Percentiles rank a stretch among this genome's conserved stretches.
Evolutionary conservation across 2,113 vertebrate genomes (phyloP).

Genomic region (Tetrao urogallus): DNA sequence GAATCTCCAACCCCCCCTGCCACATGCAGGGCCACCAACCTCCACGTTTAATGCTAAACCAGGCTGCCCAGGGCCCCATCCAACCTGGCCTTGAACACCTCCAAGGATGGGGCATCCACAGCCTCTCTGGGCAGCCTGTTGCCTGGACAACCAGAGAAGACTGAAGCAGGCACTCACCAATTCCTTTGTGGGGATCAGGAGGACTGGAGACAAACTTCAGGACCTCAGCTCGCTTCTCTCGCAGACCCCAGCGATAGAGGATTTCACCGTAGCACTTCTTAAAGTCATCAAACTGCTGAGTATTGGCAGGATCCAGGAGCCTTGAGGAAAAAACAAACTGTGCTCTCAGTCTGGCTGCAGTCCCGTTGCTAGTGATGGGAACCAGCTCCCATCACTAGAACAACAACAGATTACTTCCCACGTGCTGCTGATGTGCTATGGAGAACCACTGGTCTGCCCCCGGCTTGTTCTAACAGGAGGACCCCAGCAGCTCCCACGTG

Average conservation of each 20-base stretch:
- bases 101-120: too few species aligned
- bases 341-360: not conserved
- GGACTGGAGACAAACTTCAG: slow-evolving; percentile 96
- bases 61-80: too few species aligned
- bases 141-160: not conserved
- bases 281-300: slow-evolving; percentile 95
- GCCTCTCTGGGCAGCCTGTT: too few species aligned
- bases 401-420: not conserved
- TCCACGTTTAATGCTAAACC: too few species aligned
- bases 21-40: too few species aligned
- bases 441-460: not conserved
- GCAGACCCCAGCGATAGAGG: slow-evolving; percentile 93
- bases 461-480: not conserved
- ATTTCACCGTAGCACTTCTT: slow-evolving; percentile 99
- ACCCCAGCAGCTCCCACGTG: not conserved
- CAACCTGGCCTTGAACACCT: too few species aligned
- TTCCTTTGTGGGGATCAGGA: slow-evolving; percentile 95
- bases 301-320: slow-evolving; percentile 92
- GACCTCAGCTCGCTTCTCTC: slow-evolving; percentile 94
- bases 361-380: rapidly evolving
- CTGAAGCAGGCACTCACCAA: slow-evolving; percentile 79
- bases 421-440: not conserved
- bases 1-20: too few species aligned
- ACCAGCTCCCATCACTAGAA: not conserved
- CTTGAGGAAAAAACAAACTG: slow-evolving; percentile 66